Percentiles rank a stretch among this genome's conserved stretches.
phyloP scores from a whole-genome alignment of 1,140 invertebrate species.

The Aphelinus atriplicis region DNA sequence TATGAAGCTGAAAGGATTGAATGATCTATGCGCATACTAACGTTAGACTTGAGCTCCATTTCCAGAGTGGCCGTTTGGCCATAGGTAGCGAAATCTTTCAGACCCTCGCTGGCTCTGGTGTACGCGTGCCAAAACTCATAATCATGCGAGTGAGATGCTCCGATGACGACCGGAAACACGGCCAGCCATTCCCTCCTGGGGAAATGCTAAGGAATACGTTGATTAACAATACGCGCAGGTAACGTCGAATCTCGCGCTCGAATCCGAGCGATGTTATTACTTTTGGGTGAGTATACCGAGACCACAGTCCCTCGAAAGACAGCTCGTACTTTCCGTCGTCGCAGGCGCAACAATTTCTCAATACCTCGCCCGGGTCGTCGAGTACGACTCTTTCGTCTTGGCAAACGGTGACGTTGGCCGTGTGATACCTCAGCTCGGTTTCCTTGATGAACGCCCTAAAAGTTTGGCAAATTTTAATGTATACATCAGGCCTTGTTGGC shows the following conservation, averaged over 20 bases:
- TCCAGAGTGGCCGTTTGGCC: constrained; percentile 91
- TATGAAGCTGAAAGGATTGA: too few relatives aligned
- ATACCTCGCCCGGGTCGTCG: constrained; percentile 77
- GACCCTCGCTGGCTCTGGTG: constrained; percentile 84
- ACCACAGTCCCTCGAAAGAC: constrained; percentile 97
- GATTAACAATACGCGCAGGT: not conserved
- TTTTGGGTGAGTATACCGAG: constrained; percentile 95
- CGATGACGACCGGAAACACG: constrained; percentile 97
- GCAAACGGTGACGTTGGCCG: constrained; percentile 82
- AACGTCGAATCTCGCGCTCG: too few relatives aligned
- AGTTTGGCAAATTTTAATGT: not conserved
- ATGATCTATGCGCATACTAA: constrained; percentile 51
- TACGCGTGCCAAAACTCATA: constrained; percentile 94
- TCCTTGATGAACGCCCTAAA: constrained; percentile 85
- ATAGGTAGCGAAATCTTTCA: constrained; percentile 91
- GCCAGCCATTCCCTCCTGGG: constrained; percentile 88
- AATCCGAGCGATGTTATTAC: constrained; percentile 35
- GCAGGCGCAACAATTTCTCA: constrained; percentile 87
- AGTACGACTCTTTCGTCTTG: constrained; percentile 75
- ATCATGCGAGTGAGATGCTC: constrained; percentile 90
- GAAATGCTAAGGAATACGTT: constrained; percentile 73
- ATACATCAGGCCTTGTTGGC: too few relatives aligned
- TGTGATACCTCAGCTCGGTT: constrained; percentile 84
- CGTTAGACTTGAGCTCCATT: constrained; percentile 90
- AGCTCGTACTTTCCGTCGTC: constrained; percentile 94